Percentiles rank a stretch among this genome's conserved stretches.
phyloP scores from a whole-genome alignment of 2,113 vertebrate genomes.

The Hassar affinis region DNA sequence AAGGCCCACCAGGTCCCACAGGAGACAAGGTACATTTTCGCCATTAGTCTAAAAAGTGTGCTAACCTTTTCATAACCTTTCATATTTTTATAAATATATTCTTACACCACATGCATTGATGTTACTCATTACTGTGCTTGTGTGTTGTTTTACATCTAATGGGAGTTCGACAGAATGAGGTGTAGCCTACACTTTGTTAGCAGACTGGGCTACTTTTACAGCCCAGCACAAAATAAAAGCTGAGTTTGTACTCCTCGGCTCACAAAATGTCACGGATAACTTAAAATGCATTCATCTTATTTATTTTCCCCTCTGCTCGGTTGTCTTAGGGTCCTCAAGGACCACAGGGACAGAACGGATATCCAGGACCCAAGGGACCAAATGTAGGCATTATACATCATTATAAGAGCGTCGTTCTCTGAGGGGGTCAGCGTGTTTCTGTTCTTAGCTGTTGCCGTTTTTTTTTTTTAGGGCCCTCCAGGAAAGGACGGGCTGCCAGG shows the following conservation, averaged over 20 bases:
- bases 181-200: neutral
- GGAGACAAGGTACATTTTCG: conserved; percentile 79
- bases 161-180: neutral
- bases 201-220: neutral
- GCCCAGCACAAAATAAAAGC: neutral
- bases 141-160: neutral
- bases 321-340: conserved; percentile 81
- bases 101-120: neutral
- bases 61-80: neutral
- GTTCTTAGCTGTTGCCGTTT: neutral
- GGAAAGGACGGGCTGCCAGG: conserved; percentile 87
- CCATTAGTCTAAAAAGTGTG: neutral
- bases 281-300: neutral
- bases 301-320: neutral
- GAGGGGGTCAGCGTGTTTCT: neutral
- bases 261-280: conserved; percentile 1
- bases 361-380: conserved; percentile 82
- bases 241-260: neutral
- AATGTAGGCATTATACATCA: conserved; percentile 72
- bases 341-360: conserved; percentile 80
- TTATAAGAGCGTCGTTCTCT: neutral
- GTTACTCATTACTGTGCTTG: neutral
- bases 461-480: conserved; percentile 73
- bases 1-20: conserved; percentile 75
- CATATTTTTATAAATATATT: neutral